Percentiles rank a stretch among this genome's conserved stretches.
Evolutionary conservation across 2,113 vertebrate genomes (phyloP).

Genomic region (Otocyon megalotis): DNA sequence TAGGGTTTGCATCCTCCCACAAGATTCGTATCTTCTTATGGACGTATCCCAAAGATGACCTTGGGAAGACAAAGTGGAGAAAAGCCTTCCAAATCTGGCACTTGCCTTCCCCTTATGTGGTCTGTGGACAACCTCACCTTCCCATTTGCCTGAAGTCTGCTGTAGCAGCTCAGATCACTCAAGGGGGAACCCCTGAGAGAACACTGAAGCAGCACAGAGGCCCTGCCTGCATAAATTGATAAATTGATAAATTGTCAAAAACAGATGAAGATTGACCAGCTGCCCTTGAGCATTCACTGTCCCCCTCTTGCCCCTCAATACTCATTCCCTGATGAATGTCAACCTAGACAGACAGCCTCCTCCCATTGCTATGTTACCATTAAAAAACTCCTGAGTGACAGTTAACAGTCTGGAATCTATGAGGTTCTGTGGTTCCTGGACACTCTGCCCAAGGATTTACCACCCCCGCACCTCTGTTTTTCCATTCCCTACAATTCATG

Average conservation of each 20-base stretch:
- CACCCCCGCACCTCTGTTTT: neutral
- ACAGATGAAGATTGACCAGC: neutral
- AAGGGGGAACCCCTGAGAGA: neutral
- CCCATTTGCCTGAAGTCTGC: neutral
- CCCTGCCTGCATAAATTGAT: neutral
- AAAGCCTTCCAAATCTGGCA: neutral
- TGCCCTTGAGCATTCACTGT: neutral
- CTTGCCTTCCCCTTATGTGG: neutral
- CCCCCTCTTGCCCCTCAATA: neutral
- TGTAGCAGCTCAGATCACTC: neutral
- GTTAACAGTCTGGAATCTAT: neutral
- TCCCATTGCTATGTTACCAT: neutral
- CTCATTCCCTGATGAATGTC: neutral
- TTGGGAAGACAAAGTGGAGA: neutral
- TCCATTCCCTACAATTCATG: slow-evolving; percentile 9
- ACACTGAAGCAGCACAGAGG: neutral
- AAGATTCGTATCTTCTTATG: too few species aligned
- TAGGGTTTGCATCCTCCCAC: neutral
- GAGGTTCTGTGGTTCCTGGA: neutral
- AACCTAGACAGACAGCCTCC: neutral
- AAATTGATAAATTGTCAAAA: neutral
- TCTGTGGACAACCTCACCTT: neutral
- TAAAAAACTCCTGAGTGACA: neutral
- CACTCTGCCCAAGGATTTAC: neutral
- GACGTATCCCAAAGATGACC: neutral